Evolutionary conservation across 2,797 vertebrate genomes (phyloP).

Genomic region (Gallinago stenura): DNA sequence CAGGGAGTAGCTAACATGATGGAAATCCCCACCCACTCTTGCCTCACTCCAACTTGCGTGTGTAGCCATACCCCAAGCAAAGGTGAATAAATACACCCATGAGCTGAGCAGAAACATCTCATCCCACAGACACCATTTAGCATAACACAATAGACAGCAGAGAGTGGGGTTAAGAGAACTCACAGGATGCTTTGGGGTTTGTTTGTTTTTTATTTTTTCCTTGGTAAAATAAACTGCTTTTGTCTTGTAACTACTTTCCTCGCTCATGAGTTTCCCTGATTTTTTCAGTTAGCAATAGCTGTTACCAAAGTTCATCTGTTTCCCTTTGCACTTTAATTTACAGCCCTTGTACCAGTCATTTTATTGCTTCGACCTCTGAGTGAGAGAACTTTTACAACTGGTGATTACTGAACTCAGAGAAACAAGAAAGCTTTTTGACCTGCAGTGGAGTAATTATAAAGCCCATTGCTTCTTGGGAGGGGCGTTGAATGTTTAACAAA

Average conservation of each 20-base stretch:
- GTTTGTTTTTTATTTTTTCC: not conserved
- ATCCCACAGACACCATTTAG: not conserved
- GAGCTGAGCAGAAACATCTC: not conserved
- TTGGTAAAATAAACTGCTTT: not conserved
- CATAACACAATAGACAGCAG: rapidly evolving
- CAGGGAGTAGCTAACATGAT: not conserved
- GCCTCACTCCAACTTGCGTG: conserved; percentile 1
- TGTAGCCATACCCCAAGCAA: conserved; percentile 32
- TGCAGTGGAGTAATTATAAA: not conserved
- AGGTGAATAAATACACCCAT: conserved; percentile 49
- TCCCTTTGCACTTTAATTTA: conserved; percentile 61
- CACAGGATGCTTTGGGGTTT: not conserved
- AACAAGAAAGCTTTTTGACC: conserved; percentile 50
- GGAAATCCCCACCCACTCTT: conserved; percentile 61
- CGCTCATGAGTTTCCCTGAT: not conserved
- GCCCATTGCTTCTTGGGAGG: conserved; percentile 22
- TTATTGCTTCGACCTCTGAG: conserved; percentile 44
- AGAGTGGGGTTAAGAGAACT: not conserved
- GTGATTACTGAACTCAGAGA: not conserved
- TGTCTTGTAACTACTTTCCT: not conserved
- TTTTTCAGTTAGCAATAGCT: not conserved
- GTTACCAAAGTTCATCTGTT: conserved; percentile 43
- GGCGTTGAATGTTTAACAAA: conserved; percentile 55
- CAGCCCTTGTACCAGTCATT: conserved; percentile 14
- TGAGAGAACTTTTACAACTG: conserved; percentile 49